Evolutionary conservation across 2,888 invertebrate genomes (phyloP).

Genomic region (Ennomos fuscantarius): DNA sequence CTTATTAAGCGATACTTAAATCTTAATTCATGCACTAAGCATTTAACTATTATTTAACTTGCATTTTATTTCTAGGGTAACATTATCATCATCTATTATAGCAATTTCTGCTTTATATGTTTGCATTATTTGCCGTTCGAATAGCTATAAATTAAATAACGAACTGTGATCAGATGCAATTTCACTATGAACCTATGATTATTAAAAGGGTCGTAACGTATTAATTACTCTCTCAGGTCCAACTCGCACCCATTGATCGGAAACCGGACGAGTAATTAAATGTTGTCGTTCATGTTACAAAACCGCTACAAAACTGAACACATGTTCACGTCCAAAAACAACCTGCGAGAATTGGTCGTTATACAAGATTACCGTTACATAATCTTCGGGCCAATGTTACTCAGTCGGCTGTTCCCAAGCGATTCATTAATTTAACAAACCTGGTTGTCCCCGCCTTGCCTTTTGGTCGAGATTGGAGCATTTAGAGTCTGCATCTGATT

Average conservation of each 20-base stretch:
- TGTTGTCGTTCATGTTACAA: constrained; percentile 11
- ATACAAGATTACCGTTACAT: constrained; percentile 42
- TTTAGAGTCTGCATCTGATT: constrained; percentile 33
- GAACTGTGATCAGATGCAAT: too few relatives aligned
- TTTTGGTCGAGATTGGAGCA: constrained; percentile 25
- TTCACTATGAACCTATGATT: too few relatives aligned
- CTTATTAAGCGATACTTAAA: background rate
- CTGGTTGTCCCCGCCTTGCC: constrained; percentile 24
- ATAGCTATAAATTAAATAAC: too few relatives aligned
- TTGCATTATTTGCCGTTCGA: too few relatives aligned
- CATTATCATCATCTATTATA: too few relatives aligned
- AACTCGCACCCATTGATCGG: constrained; percentile 15
- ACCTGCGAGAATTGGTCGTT: constrained; percentile 25
- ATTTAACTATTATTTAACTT: too few relatives aligned
- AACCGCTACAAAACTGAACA: constrained; percentile 26
- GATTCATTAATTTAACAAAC: constrained; percentile 42
- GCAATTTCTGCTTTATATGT: too few relatives aligned
- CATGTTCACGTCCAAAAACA: constrained; percentile 28
- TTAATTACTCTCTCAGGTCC: constrained; percentile 2
- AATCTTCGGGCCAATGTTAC: constrained; percentile 29
- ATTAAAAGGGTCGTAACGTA: too few relatives aligned
- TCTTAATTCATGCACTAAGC: background rate
- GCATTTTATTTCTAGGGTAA: too few relatives aligned
- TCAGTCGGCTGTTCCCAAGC: constrained; percentile 27
- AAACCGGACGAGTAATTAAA: constrained; percentile 13